Percentiles rank a stretch among this genome's conserved stretches.
Conservation (phyloP, 2,113 vertebrate species). For the Heptranchias perlo region DNA sequence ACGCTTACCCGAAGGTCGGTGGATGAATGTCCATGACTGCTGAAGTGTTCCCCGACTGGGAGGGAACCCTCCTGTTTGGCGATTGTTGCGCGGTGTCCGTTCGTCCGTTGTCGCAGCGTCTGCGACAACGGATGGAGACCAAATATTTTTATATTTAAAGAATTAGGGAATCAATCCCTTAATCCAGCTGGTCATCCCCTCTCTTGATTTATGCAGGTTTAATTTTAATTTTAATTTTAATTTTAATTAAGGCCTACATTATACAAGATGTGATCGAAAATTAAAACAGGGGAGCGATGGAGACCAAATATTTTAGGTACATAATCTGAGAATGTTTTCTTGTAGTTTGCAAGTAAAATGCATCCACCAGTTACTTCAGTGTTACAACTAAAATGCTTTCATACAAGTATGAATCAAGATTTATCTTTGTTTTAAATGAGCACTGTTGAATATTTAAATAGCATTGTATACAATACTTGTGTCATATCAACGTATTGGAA, state of each 20-base stretch:
- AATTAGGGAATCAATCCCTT: not conserved
- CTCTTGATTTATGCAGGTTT: not conserved
- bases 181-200: not conserved
- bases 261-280: not conserved
- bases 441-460: not conserved
- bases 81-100: too few species aligned
- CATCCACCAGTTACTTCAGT: not conserved
- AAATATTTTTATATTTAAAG: not conserved
- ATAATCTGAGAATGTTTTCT: not conserved
- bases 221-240: slow-evolving; percentile 16
- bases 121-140: too few species aligned
- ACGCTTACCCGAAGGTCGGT: too few species aligned
- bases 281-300: not conserved
- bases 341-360: not conserved
- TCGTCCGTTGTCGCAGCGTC: too few species aligned
- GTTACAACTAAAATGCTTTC: not conserved
- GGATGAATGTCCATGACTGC: too few species aligned
- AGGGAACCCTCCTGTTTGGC: too few species aligned
- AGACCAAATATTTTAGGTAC: not conserved
- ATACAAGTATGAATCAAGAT: not conserved
- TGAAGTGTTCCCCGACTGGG: too few species aligned
- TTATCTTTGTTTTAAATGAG: not conserved
- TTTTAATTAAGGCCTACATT: too few species aligned
- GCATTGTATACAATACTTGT: not conserved
- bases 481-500: not conserved